A percentile compares a stretch with the other conserved stretches of the same genome.
phyloP scores from a whole-genome alignment of 1,140 invertebrate genomes.

The Notospermus geniculatus region DNA sequence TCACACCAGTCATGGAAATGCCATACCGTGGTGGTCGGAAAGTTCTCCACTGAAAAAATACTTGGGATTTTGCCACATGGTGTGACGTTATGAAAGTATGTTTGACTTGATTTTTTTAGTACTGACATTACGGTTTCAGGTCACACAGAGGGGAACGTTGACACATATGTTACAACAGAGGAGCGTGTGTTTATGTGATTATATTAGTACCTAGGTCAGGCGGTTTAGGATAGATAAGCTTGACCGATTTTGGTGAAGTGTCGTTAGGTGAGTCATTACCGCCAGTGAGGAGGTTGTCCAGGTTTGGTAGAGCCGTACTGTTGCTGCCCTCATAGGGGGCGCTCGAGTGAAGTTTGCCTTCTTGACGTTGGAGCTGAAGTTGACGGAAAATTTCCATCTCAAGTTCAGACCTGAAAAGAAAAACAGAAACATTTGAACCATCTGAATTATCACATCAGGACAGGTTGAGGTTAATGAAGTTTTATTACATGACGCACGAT shows the following conservation, averaged over 20 bases:
- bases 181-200: constrained; percentile 25
- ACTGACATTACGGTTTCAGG: too few species aligned
- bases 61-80: too few species aligned
- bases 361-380: constrained; percentile 43
- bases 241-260: neutral
- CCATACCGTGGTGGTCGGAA: too few species aligned
- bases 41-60: too few species aligned
- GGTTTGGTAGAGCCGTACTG: neutral
- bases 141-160: too few species aligned
- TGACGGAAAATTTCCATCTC: constrained; percentile 51
- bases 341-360: constrained; percentile 11
- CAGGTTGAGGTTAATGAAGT: too few species aligned
- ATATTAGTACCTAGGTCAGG: neutral
- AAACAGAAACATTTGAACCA: neutral
- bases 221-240: neutral
- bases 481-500: too few species aligned
- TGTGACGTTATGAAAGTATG: too few species aligned
- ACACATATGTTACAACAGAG: too few species aligned
- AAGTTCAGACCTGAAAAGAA: constrained; percentile 37
- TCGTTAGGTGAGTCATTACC: constrained; percentile 1
- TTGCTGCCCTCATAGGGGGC: neutral
- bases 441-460: too few species aligned
- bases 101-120: too few species aligned
- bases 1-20: too few species aligned
- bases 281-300: neutral